Base-by-base conservation (phyloP, 2,797 vertebrate genomes). In the Silurus aristotelis region DNA sequence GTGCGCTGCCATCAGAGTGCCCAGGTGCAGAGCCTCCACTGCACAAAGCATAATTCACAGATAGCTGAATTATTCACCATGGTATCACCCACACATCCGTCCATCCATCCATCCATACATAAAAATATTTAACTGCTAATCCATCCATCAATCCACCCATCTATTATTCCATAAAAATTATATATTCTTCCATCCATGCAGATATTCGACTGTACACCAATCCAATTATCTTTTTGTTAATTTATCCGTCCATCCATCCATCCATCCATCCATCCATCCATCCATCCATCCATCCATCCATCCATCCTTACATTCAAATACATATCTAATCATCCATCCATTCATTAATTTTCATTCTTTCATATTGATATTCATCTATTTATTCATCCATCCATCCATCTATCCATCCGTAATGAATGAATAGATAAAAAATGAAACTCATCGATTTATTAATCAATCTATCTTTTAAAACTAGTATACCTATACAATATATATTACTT, bases 11-110 rank as follows among this genome's bases (percentile, higher is more conserved):
- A 99, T 98, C 93, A 99, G 91, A 2, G 97, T 98, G 87, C 98
- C 98, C 93, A 99, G 90, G 93, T 99, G 98, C 86, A 99, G 95
- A 5, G 98, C 97, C 90, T 99, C 97, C 92, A 98, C 98, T 99
- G 66, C 61, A 84, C 67, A 90, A 70, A 90, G 13, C 63, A 60
- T 31, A 56, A 15, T 60, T 46, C 68, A 27, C 38, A 22, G 12
- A 56, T 72, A 27, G 58, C 9, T n/a, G 19, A 58, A 75, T 71
- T 38, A 19, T 27, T 66, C 6, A 9, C 6, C 25, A 63, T 31
- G 31, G 31, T 31, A 31, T 31, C 31, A 31, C 31, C 31, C 31
- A 31, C 31, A 31, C 31, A 31, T 31, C 31, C 88, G 88, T 87
- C 93, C 89, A 93, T 92, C 91, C 92, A 93, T 92, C 91, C 89